Base-by-base conservation (phyloP, 2,797 vertebrate genomes). In the Mus minutoides region DNA sequence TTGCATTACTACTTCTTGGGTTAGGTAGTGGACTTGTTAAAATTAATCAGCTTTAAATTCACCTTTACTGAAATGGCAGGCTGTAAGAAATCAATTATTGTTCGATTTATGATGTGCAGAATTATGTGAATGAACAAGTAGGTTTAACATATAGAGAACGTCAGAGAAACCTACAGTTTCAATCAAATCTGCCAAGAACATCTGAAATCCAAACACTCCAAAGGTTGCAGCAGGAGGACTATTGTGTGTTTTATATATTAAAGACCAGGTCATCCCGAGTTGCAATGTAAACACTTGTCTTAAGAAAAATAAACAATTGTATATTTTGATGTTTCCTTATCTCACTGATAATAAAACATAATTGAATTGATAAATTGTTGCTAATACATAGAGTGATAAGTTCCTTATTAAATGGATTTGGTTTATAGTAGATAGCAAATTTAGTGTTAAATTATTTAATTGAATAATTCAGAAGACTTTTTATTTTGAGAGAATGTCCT, bases 1-100 rank as follows among this genome's bases (percentile, higher is more conserved):
- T 43, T 92, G 79, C 34, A 79, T 75, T 78, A 12, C 13, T 60
- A 54, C 12, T 75, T 76, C 9, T 64, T 58, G 64, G 12, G 12
- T 89, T 77, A 88, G 88, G 73, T 85, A 52, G 46, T 26, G 24
- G 90, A 12, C 9, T 64, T 92, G 49, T 6, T 80, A 96, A 88
- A 49, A 16, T 58, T 64, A 60, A 71, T 31, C n/a, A 19, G 49
- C 22, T 77, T 92, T 49, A 3, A 40, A 17, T 84, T 60, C n/a
- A 11, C n/a, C 4, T 77, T 16, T 34, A 24, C 3, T 29, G 6
- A 37, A 79, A 14, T 85, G 10, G 1, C 3, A 58, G 67, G 54
- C 29, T 77, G 1, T 77, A 60, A 91, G 6, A 3, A 71, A 54
- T 93, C 95, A 80, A 64, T 31, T 87, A 76, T 34, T 75, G 3